Base-by-base conservation (phyloP, 1,140 invertebrate genomes). In the Oryctes rhinoceros region DNA sequence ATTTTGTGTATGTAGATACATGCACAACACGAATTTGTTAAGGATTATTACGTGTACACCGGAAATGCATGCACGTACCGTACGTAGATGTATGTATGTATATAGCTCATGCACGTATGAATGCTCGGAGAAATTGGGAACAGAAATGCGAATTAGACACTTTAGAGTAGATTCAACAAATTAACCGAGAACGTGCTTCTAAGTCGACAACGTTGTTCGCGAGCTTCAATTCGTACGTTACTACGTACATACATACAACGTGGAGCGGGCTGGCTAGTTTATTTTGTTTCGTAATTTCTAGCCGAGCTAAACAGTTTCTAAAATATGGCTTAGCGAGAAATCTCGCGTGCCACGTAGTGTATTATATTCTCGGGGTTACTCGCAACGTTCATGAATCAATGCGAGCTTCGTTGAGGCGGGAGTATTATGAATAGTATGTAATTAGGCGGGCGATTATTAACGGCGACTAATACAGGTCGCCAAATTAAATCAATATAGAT, bases 211-310 rank as follows among this genome's bases (percentile, higher is more conserved):
- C 6, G 53, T 59, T 59, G 15, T 15, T 59, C 15, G 53, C 53
- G 15, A 18, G 18, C 13, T 18, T 59, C 53, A 18, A 59, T 18
- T 59, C 53, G 39, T 44, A 44, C 1, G 39, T 44, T 7, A 30
- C 24, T 30, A 30, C 24, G 24, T 30, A 30, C 24, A 30, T 30
- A 30, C 24, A 2, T 30, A 30, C 24, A 30, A 30, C 24, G 24
- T 30, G 2, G 24, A 30, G 2, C 24, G 53, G 6, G 18, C 15
- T 13, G 53, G n/a, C 53, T 59, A 59, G 53, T 59, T 59, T 53
- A 53, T 53, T 53, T 53, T 59, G 53, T 59, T 59, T 59, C 53
- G 18, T 59, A 59, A 59, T 59, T 59, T 59, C 18, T 18, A 59
- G n/a, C 11, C 18, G 53, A 59, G 18, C 18, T 18, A 18, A 18